Percentiles rank a stretch among this genome's conserved stretches.
Conservation (phyloP, 2,113 vertebrate genomes). For the Pseudopodoces humilis region DNA sequence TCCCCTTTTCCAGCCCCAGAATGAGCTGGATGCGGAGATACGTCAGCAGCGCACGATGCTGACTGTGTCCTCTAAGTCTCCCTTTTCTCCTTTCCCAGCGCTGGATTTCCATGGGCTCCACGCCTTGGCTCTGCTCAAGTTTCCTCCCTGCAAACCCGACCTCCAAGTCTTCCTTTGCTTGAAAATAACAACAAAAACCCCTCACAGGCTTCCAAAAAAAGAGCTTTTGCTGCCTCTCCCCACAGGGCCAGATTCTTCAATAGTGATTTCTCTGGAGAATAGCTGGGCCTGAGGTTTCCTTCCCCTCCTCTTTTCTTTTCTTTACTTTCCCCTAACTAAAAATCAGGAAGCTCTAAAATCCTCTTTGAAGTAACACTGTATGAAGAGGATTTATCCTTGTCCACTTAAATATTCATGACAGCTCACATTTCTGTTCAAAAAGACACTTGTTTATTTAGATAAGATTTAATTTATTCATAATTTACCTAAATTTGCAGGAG, state of each 20-base stretch:
- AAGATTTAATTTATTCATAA: conserved; percentile 88
- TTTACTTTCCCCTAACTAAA: conserved; percentile 51
- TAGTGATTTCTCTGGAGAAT: conserved; percentile 6
- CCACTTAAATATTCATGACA: conserved; percentile 83
- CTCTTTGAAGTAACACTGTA: conserved; percentile 67
- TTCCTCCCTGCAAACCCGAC: background rate
- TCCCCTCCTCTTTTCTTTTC: background rate
- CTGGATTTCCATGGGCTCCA: background rate
- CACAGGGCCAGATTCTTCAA: background rate
- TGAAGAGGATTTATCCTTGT: conserved; percentile 72
- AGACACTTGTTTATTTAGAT: conserved; percentile 87
- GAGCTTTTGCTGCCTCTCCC: background rate
- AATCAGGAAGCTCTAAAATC: conserved; percentile 63
- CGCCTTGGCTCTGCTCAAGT: background rate
- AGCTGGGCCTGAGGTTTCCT: conserved; percentile 1
- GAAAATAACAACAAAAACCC: background rate
- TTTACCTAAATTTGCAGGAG: conserved; percentile 82
- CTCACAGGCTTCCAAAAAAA: background rate
- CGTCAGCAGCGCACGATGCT: rapidly evolving
- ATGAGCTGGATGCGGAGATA: rapidly evolving
- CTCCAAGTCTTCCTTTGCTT: background rate
- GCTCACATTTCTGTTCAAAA: conserved; percentile 77
- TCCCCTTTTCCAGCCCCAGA: background rate
- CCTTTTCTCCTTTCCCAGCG: background rate
- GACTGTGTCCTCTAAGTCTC: background rate